Percentiles rank a stretch among this genome's conserved stretches.
phyloP scores from a whole-genome alignment of 1,140 invertebrate species.

The Drosophila littoralis region DNA sequence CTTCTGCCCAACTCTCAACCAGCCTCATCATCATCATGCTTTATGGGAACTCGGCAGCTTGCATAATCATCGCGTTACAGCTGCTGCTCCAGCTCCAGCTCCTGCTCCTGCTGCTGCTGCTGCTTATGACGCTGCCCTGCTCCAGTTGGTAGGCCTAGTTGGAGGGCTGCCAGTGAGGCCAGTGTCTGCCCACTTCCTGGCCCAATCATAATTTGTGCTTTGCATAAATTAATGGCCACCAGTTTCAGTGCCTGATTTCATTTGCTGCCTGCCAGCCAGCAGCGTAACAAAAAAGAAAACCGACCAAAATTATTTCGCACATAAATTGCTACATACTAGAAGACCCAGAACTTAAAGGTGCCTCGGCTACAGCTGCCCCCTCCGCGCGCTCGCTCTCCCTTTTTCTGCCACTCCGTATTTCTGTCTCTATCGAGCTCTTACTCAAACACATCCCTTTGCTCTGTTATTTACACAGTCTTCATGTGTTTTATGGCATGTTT shows the following conservation, averaged over 20 bases:
- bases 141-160: constrained; percentile 73
- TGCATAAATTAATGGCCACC: constrained; percentile 83
- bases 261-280: constrained; percentile 44
- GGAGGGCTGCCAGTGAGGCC: constrained; percentile 48
- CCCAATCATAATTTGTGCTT: constrained; percentile 83
- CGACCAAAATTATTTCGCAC: constrained; percentile 51
- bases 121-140: constrained; percentile 3
- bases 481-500: constrained; percentile 81
- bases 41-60: constrained; percentile 65
- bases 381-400: background rate
- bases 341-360: constrained; percentile 58
- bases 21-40: constrained; percentile 41
- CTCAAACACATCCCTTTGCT: constrained; percentile 39
- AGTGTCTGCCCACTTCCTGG: constrained; percentile 17
- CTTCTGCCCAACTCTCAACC: background rate
- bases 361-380: constrained; percentile 5
- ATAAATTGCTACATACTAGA: constrained; percentile 68
- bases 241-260: constrained; percentile 65
- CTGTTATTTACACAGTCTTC: constrained; percentile 78
- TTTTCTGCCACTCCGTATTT: constrained; percentile 4
- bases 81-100: constrained; percentile 49
- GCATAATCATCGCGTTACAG: constrained; percentile 74
- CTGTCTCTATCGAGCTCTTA: constrained; percentile 17
- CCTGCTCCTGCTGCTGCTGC: constrained; percentile 36
- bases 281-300: constrained; percentile 22